A percentile compares a stretch with the other conserved stretches of the same genome.
Conservation (phyloP, 2,888 invertebrate genomes). For the Reticulitermes lucifugus region DNA sequence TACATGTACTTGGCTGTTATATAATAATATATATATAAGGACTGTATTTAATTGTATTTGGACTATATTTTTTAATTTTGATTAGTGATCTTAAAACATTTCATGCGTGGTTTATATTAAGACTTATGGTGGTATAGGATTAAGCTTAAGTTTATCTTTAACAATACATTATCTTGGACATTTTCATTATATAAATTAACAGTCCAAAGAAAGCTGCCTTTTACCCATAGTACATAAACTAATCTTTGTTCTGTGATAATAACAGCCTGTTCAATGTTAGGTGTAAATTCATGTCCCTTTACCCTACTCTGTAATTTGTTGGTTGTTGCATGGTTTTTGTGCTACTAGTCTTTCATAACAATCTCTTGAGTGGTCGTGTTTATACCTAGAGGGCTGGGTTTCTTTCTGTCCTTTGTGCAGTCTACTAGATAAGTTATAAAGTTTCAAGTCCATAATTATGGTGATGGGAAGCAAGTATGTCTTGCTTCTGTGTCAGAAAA, state of each 20-base stretch:
- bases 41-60: conserved; percentile 24
- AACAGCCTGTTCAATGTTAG: conserved; percentile 41
- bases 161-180: conserved; percentile 23
- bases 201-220: conserved; percentile 47
- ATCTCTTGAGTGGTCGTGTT: conserved; percentile 36
- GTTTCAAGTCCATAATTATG: conserved; percentile 24
- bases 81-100: conserved; percentile 24
- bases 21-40: conserved; percentile 35
- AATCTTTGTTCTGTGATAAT: conserved; percentile 50
- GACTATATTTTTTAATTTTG: conserved; percentile 19
- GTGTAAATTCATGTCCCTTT: conserved; percentile 30
- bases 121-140: background rate
- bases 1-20: conserved; percentile 33
- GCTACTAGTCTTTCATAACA: conserved; percentile 49
- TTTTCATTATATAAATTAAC: conserved; percentile 39
- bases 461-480: conserved; percentile 39
- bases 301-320: conserved; percentile 27
- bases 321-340: conserved; percentile 46
- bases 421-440: conserved; percentile 25
- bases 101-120: conserved; percentile 18
- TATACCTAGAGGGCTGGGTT: conserved; percentile 27
- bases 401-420: conserved; percentile 32
- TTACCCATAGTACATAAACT: conserved; percentile 49
- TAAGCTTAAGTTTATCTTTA: conserved; percentile 25
- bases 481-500: conserved; percentile 40